Evolutionary conservation across 1,140 invertebrate species (phyloP), one percentile per base, ranked within the genome.

Genomic region (Metaphire vulgaris): DNA sequence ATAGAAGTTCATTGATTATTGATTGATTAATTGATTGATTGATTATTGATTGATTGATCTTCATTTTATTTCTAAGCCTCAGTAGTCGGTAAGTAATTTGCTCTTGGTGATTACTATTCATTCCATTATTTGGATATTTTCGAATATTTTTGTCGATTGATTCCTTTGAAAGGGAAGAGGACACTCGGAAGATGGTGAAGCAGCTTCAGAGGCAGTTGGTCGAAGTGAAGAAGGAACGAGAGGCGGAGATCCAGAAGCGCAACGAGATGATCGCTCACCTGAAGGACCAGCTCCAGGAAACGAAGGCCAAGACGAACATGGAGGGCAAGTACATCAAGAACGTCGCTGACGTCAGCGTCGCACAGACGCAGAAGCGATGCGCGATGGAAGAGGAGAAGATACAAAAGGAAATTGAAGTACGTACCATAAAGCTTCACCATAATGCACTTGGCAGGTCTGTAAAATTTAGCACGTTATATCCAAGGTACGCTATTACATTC

Each of bases 251-350:
- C 14, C 85, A 85, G 72, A 80, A 84, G 65, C 77, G 85, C 56
- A 83, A 83, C 78, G 83, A 85, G 74, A 85, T 86, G 83, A 85
- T 86, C 31, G 85, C 85, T 15, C 85, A 86, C 72, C 80, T 85
- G 16, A 84, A 86, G 79, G 83, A 83, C 74, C 74, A 78, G 77
- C 32, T 71, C 56, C 82, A 84, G 75, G 82, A 83, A 72, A 83
- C 84, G 81, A 84, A 84, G 73, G 84, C 85, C 2, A 86, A 86
- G 68, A 85, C 83, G 26, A 84, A 81, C 78, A 86, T 85, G 84
- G 85, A 86, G 72, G 82, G 82, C 21, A 86, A 85, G 78, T 86
- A 86, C 79, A 82, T 86, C 26, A 85, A 84, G 77, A 86, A 86
- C 69, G 82, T 80, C 78, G 81, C 83, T 0, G 83, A 86, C 68